A percentile compares a stretch with the other conserved stretches of the same genome.
phyloP scores from a whole-genome alignment of 1,140 invertebrate species.

The Bradysia coprophila region DNA sequence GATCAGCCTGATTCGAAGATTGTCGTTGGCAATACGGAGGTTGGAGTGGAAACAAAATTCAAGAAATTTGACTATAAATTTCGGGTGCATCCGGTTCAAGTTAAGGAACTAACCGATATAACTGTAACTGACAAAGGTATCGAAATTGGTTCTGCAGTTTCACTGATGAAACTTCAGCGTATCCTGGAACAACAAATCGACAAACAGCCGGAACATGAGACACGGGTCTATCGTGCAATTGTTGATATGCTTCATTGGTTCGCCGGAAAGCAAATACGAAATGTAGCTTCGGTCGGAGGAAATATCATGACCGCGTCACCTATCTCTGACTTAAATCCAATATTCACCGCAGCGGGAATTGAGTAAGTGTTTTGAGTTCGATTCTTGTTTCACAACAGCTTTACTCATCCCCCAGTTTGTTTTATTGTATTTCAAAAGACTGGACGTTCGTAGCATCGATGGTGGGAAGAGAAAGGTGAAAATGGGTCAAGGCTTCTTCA shows the following conservation, averaged over 20 bases:
- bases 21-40: constrained; percentile 90
- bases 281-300: constrained; percentile 61
- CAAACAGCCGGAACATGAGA: constrained; percentile 35
- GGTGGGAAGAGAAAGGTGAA: constrained; percentile 35
- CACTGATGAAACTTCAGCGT: constrained; percentile 51
- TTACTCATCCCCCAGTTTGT: background rate
- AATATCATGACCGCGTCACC: constrained; percentile 94
- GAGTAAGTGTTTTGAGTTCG: constrained; percentile 21
- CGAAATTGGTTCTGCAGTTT: constrained; percentile 59
- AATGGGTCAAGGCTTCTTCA: constrained; percentile 76
- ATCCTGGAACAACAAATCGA: constrained; percentile 36
- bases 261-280: constrained; percentile 86
- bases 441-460: constrained; percentile 7
- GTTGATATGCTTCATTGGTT: constrained; percentile 84
- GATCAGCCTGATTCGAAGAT: constrained; percentile 59
- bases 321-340: constrained; percentile 88
- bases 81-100: constrained; percentile 53
- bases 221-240: constrained; percentile 51
- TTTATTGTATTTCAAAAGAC: too few relatives aligned
- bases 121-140: constrained; percentile 34
- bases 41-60: constrained; percentile 85
- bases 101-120: constrained; percentile 47
- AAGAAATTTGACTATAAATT: constrained; percentile 68
- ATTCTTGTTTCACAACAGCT: background rate
- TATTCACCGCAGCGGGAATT: constrained; percentile 59